These are phyloP conservation scores for Heterocephalus glaber DNA, from an alignment of 2,113 vertebrate genomes.

Conservation along the genomic window DNA sequence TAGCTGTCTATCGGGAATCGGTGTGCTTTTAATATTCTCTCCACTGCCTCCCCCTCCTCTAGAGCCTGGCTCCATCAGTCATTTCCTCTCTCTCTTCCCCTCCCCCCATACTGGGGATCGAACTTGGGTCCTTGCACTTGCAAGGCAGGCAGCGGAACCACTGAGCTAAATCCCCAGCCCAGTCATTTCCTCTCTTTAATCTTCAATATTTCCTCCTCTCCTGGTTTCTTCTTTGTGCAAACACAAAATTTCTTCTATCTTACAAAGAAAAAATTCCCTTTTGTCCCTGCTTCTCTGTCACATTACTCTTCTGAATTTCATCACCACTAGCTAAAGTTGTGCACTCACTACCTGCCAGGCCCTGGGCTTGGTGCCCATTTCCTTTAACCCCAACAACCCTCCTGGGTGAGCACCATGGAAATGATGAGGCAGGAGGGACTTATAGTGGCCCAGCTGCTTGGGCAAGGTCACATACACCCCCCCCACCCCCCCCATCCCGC, in stretches of 20 bases:
- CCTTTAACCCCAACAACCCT: neutral
- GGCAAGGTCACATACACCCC: neutral
- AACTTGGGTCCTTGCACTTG: no score
- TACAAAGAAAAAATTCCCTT: neutral
- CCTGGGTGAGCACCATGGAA: neutral
- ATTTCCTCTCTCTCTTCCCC: neutral
- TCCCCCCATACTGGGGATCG: no score
- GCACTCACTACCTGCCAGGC: neutral
- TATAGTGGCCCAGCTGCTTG: neutral
- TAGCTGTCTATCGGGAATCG: neutral
- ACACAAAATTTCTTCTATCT: neutral
- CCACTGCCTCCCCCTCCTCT: neutral
- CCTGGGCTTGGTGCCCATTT: neutral
- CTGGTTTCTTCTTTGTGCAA: slow-evolving; percentile 41
- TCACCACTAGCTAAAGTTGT: neutral
- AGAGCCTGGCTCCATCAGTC: neutral
- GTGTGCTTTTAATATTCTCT: neutral
- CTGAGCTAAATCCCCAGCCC: no score
- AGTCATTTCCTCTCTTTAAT: neutral
- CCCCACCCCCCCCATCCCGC: no score
- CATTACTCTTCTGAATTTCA: neutral
- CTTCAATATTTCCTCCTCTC: neutral
- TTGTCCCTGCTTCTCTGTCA: neutral
- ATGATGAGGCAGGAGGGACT: neutral
- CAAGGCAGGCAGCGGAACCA: no score